Evolutionary conservation across 2,888 invertebrate genomes (phyloP), one percentile per base, ranked within the genome.

Genomic region (Prosopocoilus inquinatus): DNA sequence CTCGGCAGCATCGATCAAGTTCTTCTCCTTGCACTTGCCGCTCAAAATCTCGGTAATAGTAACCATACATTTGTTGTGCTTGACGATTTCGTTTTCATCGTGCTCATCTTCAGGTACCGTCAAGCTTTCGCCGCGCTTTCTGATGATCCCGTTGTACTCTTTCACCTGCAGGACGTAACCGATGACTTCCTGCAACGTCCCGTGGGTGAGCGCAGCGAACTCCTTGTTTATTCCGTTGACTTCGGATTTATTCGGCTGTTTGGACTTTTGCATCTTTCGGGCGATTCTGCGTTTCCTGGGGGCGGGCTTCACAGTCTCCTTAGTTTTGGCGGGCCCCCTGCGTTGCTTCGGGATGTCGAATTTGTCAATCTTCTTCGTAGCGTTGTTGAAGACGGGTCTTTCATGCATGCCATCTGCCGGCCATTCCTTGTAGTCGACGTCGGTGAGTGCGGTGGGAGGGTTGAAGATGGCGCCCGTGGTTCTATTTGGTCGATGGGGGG

Each of bases 381-480:
- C 52, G 28, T 66, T 60, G 49, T 75, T 72, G 59, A 69, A 76
- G 44, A 67, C 70, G 1, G 71, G 70, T 20, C 78, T 80, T 45
- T 77, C 70, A 58, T 70, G 70, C 59, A 70, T 62, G 5, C 70
- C 70, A 20, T 67, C 64, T 5, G 57, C 57, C 1, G 71, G 71
- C 71, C 71, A 71, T 46, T 62, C 64, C 47, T 66, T 68, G 16
- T 57, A 63, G 45, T 70, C 63, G 15, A 51, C 13, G 12, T 47
- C 38, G 1, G 20, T 62, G 33, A 68, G 47, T 13, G 60, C 58
- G 16, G 47, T 59, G 12, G 66, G 66, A 9, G 65, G 67, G 52
- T 55, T 58, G 35, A 60, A 59, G 16, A 64, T 53, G 8, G 67
- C 65, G 28, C 67, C 66, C 1, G 61, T 61, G 3, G 56, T 59